These are phyloP conservation scores for Harpagus bidentatus DNA, from an alignment of 2,113 vertebrate species.

Conservation along the genomic window DNA sequence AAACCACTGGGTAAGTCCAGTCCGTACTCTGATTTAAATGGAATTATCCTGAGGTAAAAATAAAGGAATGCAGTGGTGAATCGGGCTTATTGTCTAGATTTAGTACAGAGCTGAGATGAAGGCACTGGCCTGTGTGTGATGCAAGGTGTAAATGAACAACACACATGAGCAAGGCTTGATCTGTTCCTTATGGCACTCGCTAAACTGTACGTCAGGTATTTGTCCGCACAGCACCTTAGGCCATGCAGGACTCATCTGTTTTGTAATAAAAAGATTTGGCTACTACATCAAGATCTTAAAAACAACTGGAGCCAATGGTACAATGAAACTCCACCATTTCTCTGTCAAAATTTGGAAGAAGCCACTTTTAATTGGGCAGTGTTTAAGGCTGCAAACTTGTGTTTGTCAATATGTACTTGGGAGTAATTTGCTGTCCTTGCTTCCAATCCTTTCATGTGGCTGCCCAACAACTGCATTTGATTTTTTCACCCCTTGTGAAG, in stretches of 20 bases:
- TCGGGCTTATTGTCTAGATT: constrained; percentile 18
- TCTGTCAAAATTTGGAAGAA: background rate
- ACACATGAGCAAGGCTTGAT: background rate
- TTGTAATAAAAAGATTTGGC: background rate
- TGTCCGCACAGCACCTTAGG: background rate
- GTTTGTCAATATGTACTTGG: background rate
- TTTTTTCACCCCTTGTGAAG: background rate
- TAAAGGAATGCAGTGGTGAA: constrained; percentile 53
- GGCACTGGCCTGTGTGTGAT: background rate
- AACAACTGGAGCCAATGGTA: background rate
- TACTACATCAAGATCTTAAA: background rate
- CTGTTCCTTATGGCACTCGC: background rate
- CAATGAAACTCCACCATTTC: background rate
- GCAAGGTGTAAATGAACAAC: constrained; percentile 60
- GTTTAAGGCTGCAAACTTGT: background rate
- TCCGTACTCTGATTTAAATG: constrained; percentile 38
- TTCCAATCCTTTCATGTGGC: background rate
- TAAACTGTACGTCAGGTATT: background rate
- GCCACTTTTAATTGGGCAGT: background rate
- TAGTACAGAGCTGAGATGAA: background rate
- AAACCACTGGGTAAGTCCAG: constrained; percentile 23
- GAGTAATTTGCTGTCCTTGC: background rate
- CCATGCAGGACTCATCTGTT: background rate
- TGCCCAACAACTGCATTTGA: background rate
- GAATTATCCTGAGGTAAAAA: constrained; percentile 64